Percentiles rank a stretch among this genome's conserved stretches.
Evolutionary conservation across 2,113 vertebrate genomes (phyloP).

Genomic region (Illadopsis cleaveri): DNA sequence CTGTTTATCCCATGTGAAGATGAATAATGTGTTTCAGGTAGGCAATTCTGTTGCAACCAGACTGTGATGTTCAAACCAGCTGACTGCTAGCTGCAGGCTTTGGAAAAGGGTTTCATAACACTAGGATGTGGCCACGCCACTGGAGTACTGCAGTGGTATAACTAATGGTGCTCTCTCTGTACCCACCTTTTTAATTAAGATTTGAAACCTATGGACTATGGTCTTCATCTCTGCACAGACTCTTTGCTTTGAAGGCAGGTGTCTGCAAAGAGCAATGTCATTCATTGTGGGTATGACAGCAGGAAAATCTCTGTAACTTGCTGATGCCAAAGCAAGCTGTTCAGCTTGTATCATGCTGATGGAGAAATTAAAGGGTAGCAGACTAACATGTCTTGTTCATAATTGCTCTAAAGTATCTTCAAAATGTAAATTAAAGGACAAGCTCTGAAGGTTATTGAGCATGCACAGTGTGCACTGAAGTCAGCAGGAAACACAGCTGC

Average conservation of each 20-base stretch:
- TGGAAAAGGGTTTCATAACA: background rate
- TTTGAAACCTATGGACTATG: background rate
- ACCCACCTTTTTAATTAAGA: background rate
- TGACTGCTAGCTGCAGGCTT: background rate
- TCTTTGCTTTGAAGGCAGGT: background rate
- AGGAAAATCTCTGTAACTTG: background rate
- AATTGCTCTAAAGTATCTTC: background rate
- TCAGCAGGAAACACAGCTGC: background rate
- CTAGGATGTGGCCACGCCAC: background rate
- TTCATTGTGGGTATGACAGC: background rate
- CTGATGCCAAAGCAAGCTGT: background rate
- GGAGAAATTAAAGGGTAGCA: background rate
- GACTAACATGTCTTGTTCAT: background rate
- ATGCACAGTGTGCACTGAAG: background rate
- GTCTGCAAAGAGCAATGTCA: background rate
- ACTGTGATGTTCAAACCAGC: background rate
- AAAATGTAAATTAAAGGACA: background rate
- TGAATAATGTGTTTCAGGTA: background rate
- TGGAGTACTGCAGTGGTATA: background rate
- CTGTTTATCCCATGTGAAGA: background rate
- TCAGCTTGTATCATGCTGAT: background rate
- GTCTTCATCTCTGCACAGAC: background rate
- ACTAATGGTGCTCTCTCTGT: background rate
- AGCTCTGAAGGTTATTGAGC: constrained; percentile 4
- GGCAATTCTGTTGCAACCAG: background rate